Conservation (phyloP, 2,797 vertebrate species). For the Thripadectes ignobilis region DNA sequence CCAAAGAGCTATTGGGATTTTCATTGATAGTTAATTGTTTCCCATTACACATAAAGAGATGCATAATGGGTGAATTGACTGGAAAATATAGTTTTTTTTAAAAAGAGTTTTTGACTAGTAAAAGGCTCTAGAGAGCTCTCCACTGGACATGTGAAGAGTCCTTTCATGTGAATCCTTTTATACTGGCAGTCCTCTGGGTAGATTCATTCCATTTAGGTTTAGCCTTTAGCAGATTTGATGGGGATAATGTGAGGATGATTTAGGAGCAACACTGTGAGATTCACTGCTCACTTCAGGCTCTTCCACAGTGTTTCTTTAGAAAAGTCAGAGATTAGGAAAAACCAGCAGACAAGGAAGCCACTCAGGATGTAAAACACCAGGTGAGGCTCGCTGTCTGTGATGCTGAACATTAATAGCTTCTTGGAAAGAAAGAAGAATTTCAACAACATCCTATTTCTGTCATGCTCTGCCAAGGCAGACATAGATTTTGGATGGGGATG, state of each 20-base stretch:
- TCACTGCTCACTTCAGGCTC: neutral
- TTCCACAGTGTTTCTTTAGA: neutral
- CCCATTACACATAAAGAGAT: neutral
- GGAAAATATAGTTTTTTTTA: neutral
- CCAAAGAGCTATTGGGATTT: neutral
- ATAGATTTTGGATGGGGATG: neutral
- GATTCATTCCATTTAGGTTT: neutral
- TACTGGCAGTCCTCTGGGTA: neutral
- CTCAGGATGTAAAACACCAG: neutral
- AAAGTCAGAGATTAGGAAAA: neutral
- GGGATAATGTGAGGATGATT: neutral
- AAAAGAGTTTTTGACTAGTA: neutral
- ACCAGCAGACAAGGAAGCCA: neutral
- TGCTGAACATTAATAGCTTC: neutral
- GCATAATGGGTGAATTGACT: neutral
- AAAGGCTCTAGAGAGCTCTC: neutral
- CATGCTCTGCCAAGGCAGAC: conserved; percentile 34
- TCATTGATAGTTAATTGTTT: neutral
- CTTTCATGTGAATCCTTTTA: neutral
- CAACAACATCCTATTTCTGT: conserved; percentile 28
- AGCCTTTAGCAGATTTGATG: neutral
- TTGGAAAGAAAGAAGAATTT: conserved; percentile 34
- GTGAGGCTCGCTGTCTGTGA: neutral
- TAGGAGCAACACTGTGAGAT: neutral
- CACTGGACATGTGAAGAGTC: neutral